Evolutionary conservation across 2,113 vertebrate species (phyloP).

Genomic region (Erythrolamprus reginae): DNA sequence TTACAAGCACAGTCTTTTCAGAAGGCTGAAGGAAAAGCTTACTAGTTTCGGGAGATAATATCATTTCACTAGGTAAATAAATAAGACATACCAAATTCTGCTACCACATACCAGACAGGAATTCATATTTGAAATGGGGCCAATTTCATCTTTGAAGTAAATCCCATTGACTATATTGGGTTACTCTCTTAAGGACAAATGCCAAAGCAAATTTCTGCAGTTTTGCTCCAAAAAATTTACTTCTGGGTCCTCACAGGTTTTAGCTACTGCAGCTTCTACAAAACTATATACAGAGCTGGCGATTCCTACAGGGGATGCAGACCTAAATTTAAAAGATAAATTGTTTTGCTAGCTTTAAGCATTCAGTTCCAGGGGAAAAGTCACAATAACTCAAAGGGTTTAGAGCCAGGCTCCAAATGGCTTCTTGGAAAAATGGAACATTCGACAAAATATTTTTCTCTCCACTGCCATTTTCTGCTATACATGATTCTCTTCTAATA

Average conservation of each 20-base stretch:
- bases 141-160: slow-evolving; percentile 15
- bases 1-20: slow-evolving; percentile 21
- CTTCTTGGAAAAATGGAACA: neutral
- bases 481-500: accelerated
- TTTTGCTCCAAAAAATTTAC: slow-evolving; percentile 28
- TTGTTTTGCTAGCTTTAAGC: slow-evolving; percentile 1
- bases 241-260: slow-evolving; percentile 16
- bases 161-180: neutral
- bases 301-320: neutral
- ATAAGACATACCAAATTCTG: neutral
- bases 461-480: accelerated
- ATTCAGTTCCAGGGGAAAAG: slow-evolving; percentile 1
- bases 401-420: neutral
- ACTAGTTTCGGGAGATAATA: slow-evolving; percentile 13
- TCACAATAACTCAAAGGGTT: neutral
- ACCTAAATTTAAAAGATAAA: neutral
- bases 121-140: slow-evolving; percentile 1
- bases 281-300: slow-evolving; percentile 1
- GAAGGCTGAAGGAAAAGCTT: neutral
- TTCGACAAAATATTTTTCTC: neutral
- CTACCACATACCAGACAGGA: neutral
- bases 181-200: slow-evolving; percentile 7
- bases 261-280: neutral
- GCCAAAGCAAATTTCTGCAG: slow-evolving; percentile 35
- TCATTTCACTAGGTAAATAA: slow-evolving; percentile 8